Percentiles rank a stretch among this genome's conserved stretches.
Evolutionary conservation across 2,797 vertebrate species (phyloP).

Genomic region (Tangara arthus): DNA sequence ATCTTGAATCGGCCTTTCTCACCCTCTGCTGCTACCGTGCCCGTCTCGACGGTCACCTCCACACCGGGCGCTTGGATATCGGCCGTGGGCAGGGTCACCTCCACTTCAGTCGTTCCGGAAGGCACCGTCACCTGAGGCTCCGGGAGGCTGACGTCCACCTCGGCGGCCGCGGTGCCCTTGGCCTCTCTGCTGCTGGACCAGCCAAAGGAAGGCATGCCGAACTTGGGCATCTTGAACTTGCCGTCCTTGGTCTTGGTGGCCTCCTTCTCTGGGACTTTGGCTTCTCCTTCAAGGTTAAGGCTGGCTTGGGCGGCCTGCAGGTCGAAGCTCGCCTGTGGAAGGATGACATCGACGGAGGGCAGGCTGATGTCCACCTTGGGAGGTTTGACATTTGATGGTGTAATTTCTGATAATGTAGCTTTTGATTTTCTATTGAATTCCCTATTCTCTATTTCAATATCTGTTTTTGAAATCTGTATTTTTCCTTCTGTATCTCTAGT

Average conservation of each 20-base stretch:
- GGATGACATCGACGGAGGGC: neutral
- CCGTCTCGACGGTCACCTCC: neutral
- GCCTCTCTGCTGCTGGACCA: neutral
- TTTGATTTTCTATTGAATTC: fast-evolving
- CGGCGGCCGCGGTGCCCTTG: neutral
- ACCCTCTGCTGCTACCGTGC: neutral
- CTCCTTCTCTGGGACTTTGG: neutral
- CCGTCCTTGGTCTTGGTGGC: neutral
- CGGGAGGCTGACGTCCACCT: neutral
- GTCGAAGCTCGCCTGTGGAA: neutral
- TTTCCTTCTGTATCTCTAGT: fast-evolving
- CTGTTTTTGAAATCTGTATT: fast-evolving
- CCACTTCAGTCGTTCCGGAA: neutral
- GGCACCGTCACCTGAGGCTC: neutral
- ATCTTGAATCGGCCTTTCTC: neutral
- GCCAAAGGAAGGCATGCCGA: neutral
- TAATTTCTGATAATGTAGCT: fast-evolving
- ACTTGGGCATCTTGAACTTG: neutral
- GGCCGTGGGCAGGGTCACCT: neutral
- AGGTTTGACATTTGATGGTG: fast-evolving
- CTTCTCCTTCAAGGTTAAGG: neutral
- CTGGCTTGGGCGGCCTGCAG: neutral
- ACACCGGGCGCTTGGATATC: neutral
- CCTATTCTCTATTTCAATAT: fast-evolving
- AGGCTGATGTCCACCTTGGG: neutral